phyloP scores from a whole-genome alignment of 92 coral and sea anemone species.

The Palythoa grandis region DNA sequence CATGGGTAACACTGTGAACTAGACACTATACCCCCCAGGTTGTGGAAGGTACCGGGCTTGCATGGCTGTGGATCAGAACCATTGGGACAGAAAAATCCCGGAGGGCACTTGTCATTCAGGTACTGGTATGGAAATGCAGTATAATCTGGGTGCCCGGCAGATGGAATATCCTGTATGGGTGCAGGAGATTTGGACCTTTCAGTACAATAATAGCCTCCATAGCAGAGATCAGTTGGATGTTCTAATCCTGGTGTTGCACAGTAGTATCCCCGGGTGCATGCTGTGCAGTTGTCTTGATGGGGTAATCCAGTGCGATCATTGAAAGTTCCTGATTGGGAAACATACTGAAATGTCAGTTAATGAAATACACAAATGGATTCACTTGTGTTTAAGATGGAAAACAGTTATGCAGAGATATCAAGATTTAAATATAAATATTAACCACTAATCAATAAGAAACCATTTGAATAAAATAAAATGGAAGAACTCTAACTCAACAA shows the following conservation, averaged over 20 bases:
- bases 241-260: slow-evolving; percentile 84
- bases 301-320: slow-evolving; percentile 72
- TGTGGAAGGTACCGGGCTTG: slow-evolving; percentile 90
- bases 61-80: slow-evolving; percentile 91
- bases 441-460: too few relatives aligned
- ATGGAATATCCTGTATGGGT: slow-evolving; percentile 78
- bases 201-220: slow-evolving; percentile 91
- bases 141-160: slow-evolving; percentile 48
- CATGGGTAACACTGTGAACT: slow-evolving; percentile 87
- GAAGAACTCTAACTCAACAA: too few relatives aligned
- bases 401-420: background rate
- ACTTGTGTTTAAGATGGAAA: background rate
- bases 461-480: too few relatives aligned
- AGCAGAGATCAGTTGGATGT: slow-evolving; percentile 80
- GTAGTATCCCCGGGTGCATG: slow-evolving; percentile 82
- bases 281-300: slow-evolving; percentile 77
- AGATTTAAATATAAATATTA: too few relatives aligned
- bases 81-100: slow-evolving; percentile 87
- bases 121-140: slow-evolving; percentile 71
- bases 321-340: slow-evolving; percentile 70
- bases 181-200: slow-evolving; percentile 77
- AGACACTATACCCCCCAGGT: slow-evolving; percentile 84
- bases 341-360: background rate
- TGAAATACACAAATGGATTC: too few relatives aligned
- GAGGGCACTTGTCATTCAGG: slow-evolving; percentile 95